These are phyloP conservation scores for Boloria euphrosyne DNA, from an alignment of 2,888 invertebrate genomes.

Conservation along the genomic window DNA sequence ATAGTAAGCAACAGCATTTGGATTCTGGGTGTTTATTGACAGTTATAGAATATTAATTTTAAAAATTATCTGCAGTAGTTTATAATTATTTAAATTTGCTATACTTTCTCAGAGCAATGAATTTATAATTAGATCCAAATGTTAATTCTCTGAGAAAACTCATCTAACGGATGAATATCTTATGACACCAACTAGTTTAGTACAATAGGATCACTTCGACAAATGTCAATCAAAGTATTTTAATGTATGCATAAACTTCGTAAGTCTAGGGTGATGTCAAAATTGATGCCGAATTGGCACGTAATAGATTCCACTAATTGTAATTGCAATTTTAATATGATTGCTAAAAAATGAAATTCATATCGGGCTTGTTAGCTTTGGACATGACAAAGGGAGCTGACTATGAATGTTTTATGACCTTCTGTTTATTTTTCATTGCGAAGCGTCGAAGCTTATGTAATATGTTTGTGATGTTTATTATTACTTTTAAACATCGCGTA, in stretches of 20 bases:
- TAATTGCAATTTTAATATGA: slow-evolving; percentile 58
- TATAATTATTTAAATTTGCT: slow-evolving; percentile 5
- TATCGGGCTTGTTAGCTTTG: slow-evolving; percentile 56
- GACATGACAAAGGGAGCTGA: slow-evolving; percentile 58
- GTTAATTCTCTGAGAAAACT: slow-evolving; percentile 41
- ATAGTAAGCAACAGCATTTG: no score
- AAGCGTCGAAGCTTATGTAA: slow-evolving; percentile 59
- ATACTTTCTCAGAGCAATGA: slow-evolving; percentile 11
- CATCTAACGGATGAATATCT: slow-evolving; percentile 54
- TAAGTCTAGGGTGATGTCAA: slow-evolving; percentile 50
- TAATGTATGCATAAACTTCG: slow-evolving; percentile 52
- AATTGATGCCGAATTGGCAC: slow-evolving; percentile 62
- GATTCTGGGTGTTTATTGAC: no score
- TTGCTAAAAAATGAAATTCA: slow-evolving; percentile 50
- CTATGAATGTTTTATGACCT: slow-evolving; percentile 69
- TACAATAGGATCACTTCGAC: slow-evolving; percentile 51
- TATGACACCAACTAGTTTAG: slow-evolving; percentile 63
- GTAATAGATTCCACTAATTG: slow-evolving; percentile 66
- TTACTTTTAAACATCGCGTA: slow-evolving; percentile 26
- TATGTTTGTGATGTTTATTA: slow-evolving; percentile 33
- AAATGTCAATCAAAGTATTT: slow-evolving; percentile 70
- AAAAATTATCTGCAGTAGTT: not conserved
- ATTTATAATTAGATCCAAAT: slow-evolving; percentile 39
- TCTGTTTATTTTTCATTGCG: slow-evolving; percentile 67
- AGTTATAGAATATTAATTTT: not conserved